Base-by-base conservation (phyloP, 2,113 vertebrate genomes). In the Catagonus wagneri region DNA sequence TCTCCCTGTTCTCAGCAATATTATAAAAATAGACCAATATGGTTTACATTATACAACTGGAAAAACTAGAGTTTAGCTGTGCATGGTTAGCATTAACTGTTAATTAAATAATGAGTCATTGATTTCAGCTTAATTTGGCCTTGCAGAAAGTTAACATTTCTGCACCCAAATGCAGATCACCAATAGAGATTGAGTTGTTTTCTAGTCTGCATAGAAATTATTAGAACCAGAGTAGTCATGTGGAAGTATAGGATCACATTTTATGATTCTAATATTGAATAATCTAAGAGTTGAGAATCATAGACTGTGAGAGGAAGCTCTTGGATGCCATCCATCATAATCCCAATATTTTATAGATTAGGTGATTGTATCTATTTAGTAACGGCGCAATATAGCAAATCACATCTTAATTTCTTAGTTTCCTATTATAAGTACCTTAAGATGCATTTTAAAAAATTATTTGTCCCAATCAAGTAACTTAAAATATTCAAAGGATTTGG, bases 401-500 rank as follows among this genome's bases (percentile, higher is more conserved):
- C 34, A 69, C 15, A 22, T 80, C 50, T 86, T 88, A 52, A 78
- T 19, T 36, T 52, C 94, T 92, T 89, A 95, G 25, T 95, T 83
- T 89, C 93, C 72, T 79, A 7, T 34, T 54, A n/a, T 68, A 78
- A 54, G 29, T 81, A 74, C 44, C 83, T n/a, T 58, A 85, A 50
- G 71, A 89, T 87, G 19, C 10, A 71, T 66, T 92, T 27, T 29
- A 2, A 32, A 96, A 89, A 88, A 60, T 36, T 61, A 52, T 71
- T 36, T 84, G 3, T 80, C n/a, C 44, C 29, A 93, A 76, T 22
- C 60, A 94, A 96, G 83, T 80, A 32, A 13, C 20, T 90, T 54
- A 60, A 3, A 89, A 20, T 88, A 94, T 60, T 90, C 92, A 22
- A 71, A 93, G 29, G 29, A 66, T 61, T 88, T 79, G 93, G 89